phyloP scores from a whole-genome alignment of 2,113 vertebrate species.

The Brachyhypopomus occidentalis region DNA sequence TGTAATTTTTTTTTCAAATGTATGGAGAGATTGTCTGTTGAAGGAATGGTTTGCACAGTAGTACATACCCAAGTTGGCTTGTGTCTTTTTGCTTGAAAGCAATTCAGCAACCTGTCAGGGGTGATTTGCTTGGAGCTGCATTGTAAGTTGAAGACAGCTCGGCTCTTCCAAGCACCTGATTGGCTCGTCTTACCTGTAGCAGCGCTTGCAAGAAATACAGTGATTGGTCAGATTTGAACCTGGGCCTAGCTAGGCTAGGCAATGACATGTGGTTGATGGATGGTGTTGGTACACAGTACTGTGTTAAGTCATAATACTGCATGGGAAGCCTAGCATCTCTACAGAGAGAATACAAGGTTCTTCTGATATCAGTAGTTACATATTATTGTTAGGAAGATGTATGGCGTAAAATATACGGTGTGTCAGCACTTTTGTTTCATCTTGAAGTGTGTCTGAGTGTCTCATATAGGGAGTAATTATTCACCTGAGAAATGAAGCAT shows the following conservation, averaged over 20 bases:
- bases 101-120: slow-evolving; percentile 52
- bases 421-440: too few relatives aligned
- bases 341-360: background rate
- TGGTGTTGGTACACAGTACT: background rate
- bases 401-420: too few relatives aligned
- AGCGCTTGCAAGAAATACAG: background rate
- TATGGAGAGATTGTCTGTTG: slow-evolving; percentile 5
- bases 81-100: slow-evolving; percentile 36
- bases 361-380: background rate
- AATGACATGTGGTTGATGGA: slow-evolving; percentile 12
- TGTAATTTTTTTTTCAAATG: background rate
- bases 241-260: background rate
- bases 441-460: too few relatives aligned
- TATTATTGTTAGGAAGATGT: background rate
- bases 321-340: background rate
- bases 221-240: slow-evolving; percentile 26
- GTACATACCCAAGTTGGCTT: slow-evolving; percentile 29
- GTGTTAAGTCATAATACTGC: slow-evolving; percentile 34
- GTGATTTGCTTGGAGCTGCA: slow-evolving; percentile 42
- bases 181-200: slow-evolving; percentile 39
- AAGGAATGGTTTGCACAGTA: slow-evolving; percentile 15
- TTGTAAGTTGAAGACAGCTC: background rate
- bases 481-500: background rate
- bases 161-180: slow-evolving; percentile 42
- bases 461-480: background rate